Evolutionary conservation across 2,113 vertebrate species (phyloP), one percentile per base, ranked within the genome.

Genomic region (Leuciscus idus): DNA sequence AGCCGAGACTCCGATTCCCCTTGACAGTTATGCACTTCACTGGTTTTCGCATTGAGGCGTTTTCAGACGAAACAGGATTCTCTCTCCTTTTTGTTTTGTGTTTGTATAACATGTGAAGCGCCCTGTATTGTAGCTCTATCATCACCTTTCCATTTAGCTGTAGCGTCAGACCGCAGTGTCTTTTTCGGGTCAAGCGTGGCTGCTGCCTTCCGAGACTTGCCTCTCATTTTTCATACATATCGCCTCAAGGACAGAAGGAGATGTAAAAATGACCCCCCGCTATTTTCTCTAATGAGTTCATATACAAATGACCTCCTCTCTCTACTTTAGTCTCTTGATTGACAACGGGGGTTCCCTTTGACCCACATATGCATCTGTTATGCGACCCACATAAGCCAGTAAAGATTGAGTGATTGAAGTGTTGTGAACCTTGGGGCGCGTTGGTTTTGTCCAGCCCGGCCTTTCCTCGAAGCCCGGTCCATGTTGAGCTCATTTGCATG

Each of bases 321-420:
- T 83, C 70, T 73, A 87, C 86, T 84, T 92, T 90, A 92, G 85
- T 89, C 87, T 43, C 83, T 88, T 94, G 94, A 95, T 90, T 95
- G 95, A 94, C 95, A 94, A 91, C 92, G 89, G 93, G 93, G 92
- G 92, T 91, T 93, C 91, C 92, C 88, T 78, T 89, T 94, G 94
- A 95, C 94, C 94, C 92, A 95, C 73, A 94, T 94, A 90, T 92
- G 92, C 91, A 92, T 92, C 92, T 92, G 91, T 92, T 91, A 92
- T 92, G 92, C 90, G 88, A 93, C 95, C 93, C 91, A 89, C 64
- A 89, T 89, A 92, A 92, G 89, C 89, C 90, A 86, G 90, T 85
- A 85, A 43, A 90, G 93, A 92, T 92, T 93, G 92, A 94, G 92
- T 93, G 94, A 92, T 92, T 88, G 86, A 93, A 91, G 90, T 88